Conservation (phyloP, 1,140 invertebrate genomes). For the Tachypleus tridentatus region DNA sequence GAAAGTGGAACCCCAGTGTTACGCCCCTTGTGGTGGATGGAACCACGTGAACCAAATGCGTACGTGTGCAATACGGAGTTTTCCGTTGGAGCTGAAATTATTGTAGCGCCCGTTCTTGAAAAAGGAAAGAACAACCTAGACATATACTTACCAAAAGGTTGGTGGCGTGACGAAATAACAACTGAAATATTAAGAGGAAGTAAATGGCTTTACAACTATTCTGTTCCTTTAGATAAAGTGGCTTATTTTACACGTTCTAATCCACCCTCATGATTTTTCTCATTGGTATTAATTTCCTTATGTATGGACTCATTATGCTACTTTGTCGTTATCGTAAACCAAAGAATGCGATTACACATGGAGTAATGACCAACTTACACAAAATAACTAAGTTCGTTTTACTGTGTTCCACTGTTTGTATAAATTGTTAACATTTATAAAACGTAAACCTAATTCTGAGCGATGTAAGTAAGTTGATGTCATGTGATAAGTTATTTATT, state of each 20-base stretch:
- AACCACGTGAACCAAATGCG: conserved; percentile 63
- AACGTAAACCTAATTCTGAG: no score
- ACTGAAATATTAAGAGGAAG: conserved; percentile 68
- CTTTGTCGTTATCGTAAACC: no score
- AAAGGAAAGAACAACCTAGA: conserved; percentile 47
- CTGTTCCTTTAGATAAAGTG: conserved; percentile 59
- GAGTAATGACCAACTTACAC: no score
- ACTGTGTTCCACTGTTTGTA: no score
- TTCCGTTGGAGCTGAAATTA: conserved; percentile 73
- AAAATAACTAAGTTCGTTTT: no score
- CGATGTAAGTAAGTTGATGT: no score
- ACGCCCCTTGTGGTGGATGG: conserved; percentile 83
- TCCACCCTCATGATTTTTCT: no score
- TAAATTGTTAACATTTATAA: no score
- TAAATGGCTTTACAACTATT: conserved; percentile 77
- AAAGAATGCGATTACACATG: no score
- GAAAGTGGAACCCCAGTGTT: conserved; percentile 66
- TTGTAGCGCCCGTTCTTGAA: conserved; percentile 76
- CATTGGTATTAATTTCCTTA: no score
- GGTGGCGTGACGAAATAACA: conserved; percentile 80
- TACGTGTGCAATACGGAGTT: conserved; percentile 73
- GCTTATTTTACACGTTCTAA: conserved; percentile 51
- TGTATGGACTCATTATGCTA: no score
- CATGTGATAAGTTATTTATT: no score
- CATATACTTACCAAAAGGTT: conserved; percentile 71